Evolutionary conservation across 1,140 invertebrate species (phyloP).

Genomic region (Tetramorium simillimum): DNA sequence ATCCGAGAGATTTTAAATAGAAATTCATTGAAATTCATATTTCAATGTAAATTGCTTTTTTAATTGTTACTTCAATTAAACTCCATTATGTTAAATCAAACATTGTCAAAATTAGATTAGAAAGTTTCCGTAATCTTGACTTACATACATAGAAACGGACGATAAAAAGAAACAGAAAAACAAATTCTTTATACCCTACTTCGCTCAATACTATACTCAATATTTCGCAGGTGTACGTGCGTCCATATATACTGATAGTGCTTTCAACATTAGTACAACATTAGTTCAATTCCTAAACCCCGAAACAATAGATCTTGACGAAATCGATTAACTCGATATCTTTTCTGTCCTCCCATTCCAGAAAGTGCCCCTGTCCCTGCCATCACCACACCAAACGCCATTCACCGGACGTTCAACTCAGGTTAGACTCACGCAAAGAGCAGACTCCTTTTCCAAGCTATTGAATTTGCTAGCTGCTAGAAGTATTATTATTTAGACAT

Average conservation of each 20-base stretch:
- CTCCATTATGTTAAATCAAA: neutral
- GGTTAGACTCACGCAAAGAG: conserved; percentile 81
- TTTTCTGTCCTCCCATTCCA: conserved; percentile 80
- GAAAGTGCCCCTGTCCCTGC: conserved; percentile 81
- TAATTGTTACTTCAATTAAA: neutral
- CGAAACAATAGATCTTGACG: conserved; percentile 68
- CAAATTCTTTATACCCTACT: conserved; percentile 21
- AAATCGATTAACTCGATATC: conserved; percentile 79
- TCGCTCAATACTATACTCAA: too few relatives aligned
- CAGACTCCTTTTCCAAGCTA: conserved; percentile 75
- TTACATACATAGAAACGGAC: neutral
- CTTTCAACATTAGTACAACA: conserved; percentile 62
- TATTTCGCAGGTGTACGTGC: conserved; percentile 6
- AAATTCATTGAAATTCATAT: neutral
- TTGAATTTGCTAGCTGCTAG: conserved; percentile 66
- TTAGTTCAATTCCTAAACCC: conserved; percentile 60
- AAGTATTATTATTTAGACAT: conserved; percentile 63
- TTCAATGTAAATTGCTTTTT: neutral
- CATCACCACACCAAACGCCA: conserved; percentile 79
- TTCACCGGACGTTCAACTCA: conserved; percentile 81
- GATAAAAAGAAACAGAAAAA: neutral
- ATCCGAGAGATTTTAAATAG: neutral
- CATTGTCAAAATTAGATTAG: neutral
- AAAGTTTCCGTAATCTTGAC: neutral
- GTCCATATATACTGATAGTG: conserved; percentile 42